Percentiles rank a stretch among this genome's conserved stretches.
These are phyloP conservation scores for Mactromeris polynyma DNA, from an alignment of 2,888 invertebrate species.

Conservation along the genomic window DNA sequence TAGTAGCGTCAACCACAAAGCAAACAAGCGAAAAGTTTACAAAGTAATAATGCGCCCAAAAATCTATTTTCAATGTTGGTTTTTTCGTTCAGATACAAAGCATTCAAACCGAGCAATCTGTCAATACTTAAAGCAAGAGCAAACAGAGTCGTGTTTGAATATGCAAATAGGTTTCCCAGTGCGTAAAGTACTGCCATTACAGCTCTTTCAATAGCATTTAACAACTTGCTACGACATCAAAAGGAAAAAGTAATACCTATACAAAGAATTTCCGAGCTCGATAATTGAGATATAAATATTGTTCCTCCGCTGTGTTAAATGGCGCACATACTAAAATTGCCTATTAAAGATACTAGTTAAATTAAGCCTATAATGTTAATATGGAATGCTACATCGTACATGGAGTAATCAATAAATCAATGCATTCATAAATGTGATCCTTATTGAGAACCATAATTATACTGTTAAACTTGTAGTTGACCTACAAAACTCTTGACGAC, in stretches of 20 bases:
- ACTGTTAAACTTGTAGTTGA: not conserved
- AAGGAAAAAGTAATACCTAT: slow-evolving; percentile 32
- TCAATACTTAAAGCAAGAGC: slow-evolving; percentile 31
- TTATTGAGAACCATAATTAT: not conserved
- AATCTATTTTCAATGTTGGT: slow-evolving; percentile 43
- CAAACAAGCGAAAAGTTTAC: slow-evolving; percentile 32
- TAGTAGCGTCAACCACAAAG: slow-evolving; percentile 33
- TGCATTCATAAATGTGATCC: not conserved
- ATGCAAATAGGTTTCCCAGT: slow-evolving; percentile 3
- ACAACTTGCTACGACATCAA: slow-evolving; percentile 29
- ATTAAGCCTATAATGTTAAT: slow-evolving; percentile 41
- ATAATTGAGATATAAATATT: slow-evolving; percentile 48
- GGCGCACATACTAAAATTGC: slow-evolving; percentile 40
- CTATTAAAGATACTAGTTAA: slow-evolving; percentile 25
- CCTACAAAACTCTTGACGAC: not conserved
- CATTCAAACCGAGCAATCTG: slow-evolving; percentile 19
- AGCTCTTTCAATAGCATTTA: slow-evolving; percentile 22
- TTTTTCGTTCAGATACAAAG: slow-evolving; percentile 30
- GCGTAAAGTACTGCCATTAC: slow-evolving; percentile 14
- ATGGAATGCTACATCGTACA: not conserved
- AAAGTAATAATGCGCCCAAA: slow-evolving; percentile 29
- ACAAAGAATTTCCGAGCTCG: slow-evolving; percentile 17
- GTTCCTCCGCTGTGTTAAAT: slow-evolving; percentile 34
- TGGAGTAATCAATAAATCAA: not conserved
- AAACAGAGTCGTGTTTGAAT: slow-evolving; percentile 37